Evolutionary conservation across 2,888 invertebrate genomes (phyloP).

Genomic region (Scaptomyza flava): DNA sequence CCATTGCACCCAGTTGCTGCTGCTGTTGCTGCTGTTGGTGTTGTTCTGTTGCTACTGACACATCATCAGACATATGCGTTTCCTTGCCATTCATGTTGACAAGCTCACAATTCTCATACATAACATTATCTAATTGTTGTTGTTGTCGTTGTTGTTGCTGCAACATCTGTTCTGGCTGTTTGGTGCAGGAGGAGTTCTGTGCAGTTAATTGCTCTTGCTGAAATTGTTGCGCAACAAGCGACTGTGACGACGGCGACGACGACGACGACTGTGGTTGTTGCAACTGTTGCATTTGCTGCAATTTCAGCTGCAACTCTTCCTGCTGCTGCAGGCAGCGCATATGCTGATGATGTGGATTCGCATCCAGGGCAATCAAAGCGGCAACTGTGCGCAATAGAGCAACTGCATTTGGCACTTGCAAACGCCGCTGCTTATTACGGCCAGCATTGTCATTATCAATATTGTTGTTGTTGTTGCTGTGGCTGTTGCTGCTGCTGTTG

Average conservation of each 20-base stretch:
- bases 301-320: constrained; percentile 75
- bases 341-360: constrained; percentile 85
- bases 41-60: constrained; percentile 33
- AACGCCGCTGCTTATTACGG: constrained; percentile 17
- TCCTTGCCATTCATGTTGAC: constrained; percentile 35
- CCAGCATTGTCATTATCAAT: constrained; percentile 29
- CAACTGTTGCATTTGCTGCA: constrained; percentile 83
- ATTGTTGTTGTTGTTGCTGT: constrained; percentile 46
- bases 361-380: constrained; percentile 82
- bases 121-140: constrained; percentile 60
- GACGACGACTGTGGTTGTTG: constrained; percentile 39
- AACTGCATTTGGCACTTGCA: constrained; percentile 79
- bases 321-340: constrained; percentile 79
- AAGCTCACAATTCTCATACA: constrained; percentile 70
- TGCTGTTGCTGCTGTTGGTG: constrained; percentile 22
- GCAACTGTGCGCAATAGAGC: constrained; percentile 82
- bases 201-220: constrained; percentile 80
- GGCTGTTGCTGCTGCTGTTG: constrained; percentile 44
- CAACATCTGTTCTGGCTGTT: constrained; percentile 82
- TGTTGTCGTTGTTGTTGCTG: constrained; percentile 56
- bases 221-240: constrained; percentile 43
- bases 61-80: constrained; percentile 57
- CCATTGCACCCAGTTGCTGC: constrained; percentile 62
- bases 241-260: constrained; percentile 23
- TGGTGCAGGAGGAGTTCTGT: constrained; percentile 83